These are phyloP conservation scores for Hydraecia micacea DNA, from an alignment of 2,888 invertebrate species.

Conservation along the genomic window DNA sequence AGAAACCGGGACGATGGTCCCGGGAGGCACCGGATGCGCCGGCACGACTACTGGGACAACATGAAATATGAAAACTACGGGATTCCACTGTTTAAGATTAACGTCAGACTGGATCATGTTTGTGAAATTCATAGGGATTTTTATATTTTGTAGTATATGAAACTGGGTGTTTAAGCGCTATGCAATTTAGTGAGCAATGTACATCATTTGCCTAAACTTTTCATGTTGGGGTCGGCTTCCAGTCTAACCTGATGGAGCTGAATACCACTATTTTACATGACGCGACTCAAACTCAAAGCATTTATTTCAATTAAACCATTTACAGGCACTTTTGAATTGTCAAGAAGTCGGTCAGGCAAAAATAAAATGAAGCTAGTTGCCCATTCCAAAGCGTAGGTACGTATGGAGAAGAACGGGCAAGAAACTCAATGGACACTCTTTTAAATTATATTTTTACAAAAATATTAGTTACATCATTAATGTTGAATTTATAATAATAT, in stretches of 20 bases:
- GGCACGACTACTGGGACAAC: constrained; percentile 53
- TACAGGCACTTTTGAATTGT: too few species aligned
- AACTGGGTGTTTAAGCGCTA: too few species aligned
- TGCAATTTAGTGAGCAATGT: background rate
- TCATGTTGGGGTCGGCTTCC: background rate
- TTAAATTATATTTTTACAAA: too few species aligned
- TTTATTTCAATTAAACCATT: too few species aligned
- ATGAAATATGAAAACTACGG: constrained; percentile 64
- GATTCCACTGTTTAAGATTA: constrained; percentile 47
- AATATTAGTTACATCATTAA: too few species aligned
- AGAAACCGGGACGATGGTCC: constrained; percentile 44
- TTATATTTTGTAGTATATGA: background rate
- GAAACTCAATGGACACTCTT: too few species aligned
- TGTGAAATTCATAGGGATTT: constrained; percentile 1
- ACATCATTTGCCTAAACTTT: background rate
- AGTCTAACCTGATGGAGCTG: background rate
- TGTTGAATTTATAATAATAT: too few species aligned
- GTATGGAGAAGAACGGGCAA: too few species aligned
- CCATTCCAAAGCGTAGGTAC: too few species aligned
- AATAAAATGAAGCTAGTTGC: too few species aligned
- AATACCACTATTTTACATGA: background rate
- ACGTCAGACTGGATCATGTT: constrained; percentile 22
- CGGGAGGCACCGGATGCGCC: constrained; percentile 59
- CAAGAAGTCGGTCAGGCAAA: too few species aligned
- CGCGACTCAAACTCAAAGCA: too few species aligned